Evolutionary conservation across 1,140 invertebrate species (phyloP), one percentile per base, ranked within the genome.

Genomic region (Drosophila persimilis): DNA sequence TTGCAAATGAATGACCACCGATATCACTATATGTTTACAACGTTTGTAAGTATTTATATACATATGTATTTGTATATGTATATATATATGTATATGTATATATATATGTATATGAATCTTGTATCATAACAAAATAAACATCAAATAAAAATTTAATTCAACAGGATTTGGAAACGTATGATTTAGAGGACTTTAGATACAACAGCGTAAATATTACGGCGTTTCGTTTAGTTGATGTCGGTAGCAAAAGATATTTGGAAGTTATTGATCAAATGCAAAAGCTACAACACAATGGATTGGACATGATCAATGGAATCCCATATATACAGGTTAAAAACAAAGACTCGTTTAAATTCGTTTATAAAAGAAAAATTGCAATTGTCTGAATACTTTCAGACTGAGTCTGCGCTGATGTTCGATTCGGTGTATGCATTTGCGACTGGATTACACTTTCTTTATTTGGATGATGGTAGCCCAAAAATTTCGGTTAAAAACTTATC

Each of bases 171-270:
- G 97, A 97, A 91, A 95, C 96, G n/a, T 97, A 97, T 88, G 97
- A 98, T 91, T 92, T 98, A 54, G 97, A 98, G 92, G 97, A 98
- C 90, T 98, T 98, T 92, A 96, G 96, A 85, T 98, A 98, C 92
- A 98, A 98, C 91, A 95, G 95, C 47, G 97, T 98, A 20, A 98
- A 98, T 91, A 98, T 98, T 92, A 98, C 97, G 29, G 96, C 97
- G 2, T 98, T 97, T 92, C 93, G 97, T 43, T 92, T 98, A 56
- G 96, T 98, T 3, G 96, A 98, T 89, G 93, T 95, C 0, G 95
- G 95, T 24, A 95, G 96, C 55, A 93, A 94, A 44, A 94, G 94
- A 79, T 96, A 97, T 24, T 93, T 93, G 62, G 95, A 96, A 62
- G 93, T 95, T 2, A 93, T 98, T 8, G 94, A 95, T 73, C 95